A percentile compares a stretch with the other conserved stretches of the same genome.
Conservation (phyloP, 2,113 vertebrate genomes). For the Malurus cyaneus region DNA sequence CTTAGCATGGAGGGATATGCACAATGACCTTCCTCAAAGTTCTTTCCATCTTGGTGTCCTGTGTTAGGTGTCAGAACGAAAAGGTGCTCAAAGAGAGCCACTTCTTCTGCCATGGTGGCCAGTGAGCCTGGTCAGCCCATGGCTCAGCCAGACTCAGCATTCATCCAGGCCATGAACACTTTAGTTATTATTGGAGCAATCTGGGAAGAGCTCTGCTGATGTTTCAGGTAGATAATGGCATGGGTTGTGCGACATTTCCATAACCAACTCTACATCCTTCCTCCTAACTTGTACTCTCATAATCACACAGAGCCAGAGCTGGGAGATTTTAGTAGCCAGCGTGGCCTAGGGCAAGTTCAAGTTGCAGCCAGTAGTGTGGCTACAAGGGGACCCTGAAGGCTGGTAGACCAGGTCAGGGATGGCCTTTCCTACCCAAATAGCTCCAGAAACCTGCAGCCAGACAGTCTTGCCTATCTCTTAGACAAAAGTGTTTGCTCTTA, state of each 20-base stretch:
- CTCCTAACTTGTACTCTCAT: background rate
- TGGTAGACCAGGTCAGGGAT: background rate
- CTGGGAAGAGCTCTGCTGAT: background rate
- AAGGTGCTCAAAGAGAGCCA: background rate
- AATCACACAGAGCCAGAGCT: background rate
- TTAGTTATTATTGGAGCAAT: background rate
- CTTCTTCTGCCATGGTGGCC: background rate
- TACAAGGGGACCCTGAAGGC: background rate
- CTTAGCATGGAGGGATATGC: background rate
- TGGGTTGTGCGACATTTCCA: background rate
- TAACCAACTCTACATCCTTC: background rate
- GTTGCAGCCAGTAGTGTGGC: background rate
- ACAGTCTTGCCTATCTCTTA: background rate
- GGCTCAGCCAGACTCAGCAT: background rate
- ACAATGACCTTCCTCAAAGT: background rate
- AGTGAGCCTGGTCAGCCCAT: background rate
- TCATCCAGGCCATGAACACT: background rate
- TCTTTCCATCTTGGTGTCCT: background rate
- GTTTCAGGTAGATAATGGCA: background rate
- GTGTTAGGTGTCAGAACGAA: background rate
- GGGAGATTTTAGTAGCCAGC: background rate
- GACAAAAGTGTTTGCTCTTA: background rate
- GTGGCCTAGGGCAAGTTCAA: background rate
- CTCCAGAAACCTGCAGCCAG: background rate
- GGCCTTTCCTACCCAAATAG: background rate